These are phyloP conservation scores for Halisarca cf. caerulea DNA, from an alignment of 37 sponge, comb jelly and placozoan genomes.

Conservation along the genomic window DNA sequence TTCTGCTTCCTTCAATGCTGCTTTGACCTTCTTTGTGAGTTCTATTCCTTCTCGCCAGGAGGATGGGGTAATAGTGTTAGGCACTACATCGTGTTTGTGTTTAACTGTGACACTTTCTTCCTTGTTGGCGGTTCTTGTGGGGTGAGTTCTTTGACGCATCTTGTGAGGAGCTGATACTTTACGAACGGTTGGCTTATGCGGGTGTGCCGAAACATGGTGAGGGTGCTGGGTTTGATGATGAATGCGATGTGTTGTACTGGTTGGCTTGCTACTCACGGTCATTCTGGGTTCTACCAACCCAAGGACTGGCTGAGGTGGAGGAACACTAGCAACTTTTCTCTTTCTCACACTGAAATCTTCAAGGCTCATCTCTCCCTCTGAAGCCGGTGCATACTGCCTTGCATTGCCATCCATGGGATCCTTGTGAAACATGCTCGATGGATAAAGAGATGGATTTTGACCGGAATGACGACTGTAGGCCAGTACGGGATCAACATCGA, in stretches of 20 bases:
- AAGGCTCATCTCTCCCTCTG: slow-evolving; percentile 16
- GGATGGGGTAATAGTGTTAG: slow-evolving; percentile 47
- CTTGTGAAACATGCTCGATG: too few species aligned
- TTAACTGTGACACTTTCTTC: not conserved
- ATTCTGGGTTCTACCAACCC: not conserved
- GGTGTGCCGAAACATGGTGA: not conserved
- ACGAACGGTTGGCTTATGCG: not conserved
- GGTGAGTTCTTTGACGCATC: not conserved
- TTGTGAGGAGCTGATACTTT: not conserved
- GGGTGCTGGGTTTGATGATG: not conserved
- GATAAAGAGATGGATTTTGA: not conserved
- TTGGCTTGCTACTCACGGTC: not conserved
- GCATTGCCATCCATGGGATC: not conserved
- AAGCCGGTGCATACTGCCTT: not conserved
- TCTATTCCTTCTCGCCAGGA: slow-evolving; percentile 65
- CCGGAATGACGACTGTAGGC: not conserved
- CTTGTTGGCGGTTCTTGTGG: not conserved
- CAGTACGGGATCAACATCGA: not conserved
- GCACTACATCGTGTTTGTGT: not conserved
- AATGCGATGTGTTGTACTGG: not conserved
- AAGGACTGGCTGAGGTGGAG: slow-evolving; percentile 57
- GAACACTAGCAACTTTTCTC: slow-evolving; percentile 50
- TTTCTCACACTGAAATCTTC: slow-evolving; percentile 42
- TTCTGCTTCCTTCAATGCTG: not conserved
- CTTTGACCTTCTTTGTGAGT: slow-evolving; percentile 37